Percentiles rank a stretch among this genome's conserved stretches.
phyloP scores from a whole-genome alignment of 2,113 vertebrate genomes.

The Riparia riparia region DNA sequence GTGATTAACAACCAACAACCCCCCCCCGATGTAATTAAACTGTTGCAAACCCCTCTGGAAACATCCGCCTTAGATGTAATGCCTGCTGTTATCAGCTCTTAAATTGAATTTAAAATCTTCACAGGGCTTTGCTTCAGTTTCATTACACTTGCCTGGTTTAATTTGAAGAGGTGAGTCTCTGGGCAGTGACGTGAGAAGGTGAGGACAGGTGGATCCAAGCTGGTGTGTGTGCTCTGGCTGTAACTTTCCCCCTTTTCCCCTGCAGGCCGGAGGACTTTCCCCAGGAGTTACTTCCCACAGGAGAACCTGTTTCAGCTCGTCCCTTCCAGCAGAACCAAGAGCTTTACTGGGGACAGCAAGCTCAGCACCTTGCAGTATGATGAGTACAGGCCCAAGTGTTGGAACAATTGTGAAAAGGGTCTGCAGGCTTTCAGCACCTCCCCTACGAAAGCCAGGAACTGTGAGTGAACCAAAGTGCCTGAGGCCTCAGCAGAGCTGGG shows the following conservation, averaged over 20 bases:
- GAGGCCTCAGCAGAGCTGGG: not conserved
- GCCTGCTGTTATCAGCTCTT: not conserved
- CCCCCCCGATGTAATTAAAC: not conserved
- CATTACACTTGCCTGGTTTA: not conserved
- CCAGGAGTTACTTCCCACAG: slow-evolving; percentile 89
- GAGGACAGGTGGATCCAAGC: not conserved
- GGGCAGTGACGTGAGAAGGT: not conserved
- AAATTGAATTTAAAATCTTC: not conserved
- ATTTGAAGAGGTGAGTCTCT: not conserved
- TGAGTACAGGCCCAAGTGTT: slow-evolving; percentile 78
- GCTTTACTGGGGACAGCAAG: slow-evolving; percentile 84
- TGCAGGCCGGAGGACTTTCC: slow-evolving; percentile 88
- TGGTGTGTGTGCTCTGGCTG: not conserved
- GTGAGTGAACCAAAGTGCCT: slow-evolving; percentile 47
- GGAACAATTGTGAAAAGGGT: slow-evolving; percentile 72
- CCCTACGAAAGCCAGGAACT: slow-evolving; percentile 49
- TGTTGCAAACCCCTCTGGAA: not conserved
- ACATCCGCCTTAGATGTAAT: not conserved
- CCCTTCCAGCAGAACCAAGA: slow-evolving; percentile 87
- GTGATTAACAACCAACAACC: not conserved
- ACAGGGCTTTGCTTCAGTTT: not conserved
- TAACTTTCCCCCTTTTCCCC: not conserved
- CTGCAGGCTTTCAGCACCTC: slow-evolving; percentile 63
- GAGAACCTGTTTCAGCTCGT: slow-evolving; percentile 89
- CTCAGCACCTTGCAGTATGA: slow-evolving; percentile 79